phyloP scores from a whole-genome alignment of 2,888 invertebrate species.

The Tanaodytes sp. region DNA sequence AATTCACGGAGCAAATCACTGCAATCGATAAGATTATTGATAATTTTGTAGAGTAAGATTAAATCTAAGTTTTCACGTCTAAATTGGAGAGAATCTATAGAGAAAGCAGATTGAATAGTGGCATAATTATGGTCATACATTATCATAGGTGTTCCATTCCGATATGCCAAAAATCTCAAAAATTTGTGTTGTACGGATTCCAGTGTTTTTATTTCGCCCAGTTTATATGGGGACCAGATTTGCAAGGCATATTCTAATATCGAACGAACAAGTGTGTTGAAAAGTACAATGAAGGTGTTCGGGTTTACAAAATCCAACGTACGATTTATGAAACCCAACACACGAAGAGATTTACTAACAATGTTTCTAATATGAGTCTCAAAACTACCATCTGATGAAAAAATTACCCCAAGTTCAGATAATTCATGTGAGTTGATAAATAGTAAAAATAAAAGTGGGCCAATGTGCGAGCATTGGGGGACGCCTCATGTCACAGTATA shows the following conservation, averaged over 20 bases:
- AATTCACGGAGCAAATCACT: no score
- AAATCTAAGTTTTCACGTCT: no score
- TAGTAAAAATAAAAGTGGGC: no score
- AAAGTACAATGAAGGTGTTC: no score
- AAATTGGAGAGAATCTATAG: no score
- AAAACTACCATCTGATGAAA: background rate
- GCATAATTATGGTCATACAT: no score
- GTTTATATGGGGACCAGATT: background rate
- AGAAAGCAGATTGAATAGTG: no score
- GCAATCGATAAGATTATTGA: no score
- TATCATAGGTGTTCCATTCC: background rate
- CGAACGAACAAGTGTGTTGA: background rate
- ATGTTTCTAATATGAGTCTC: background rate
- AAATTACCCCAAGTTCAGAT: background rate
- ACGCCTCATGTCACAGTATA: no score
- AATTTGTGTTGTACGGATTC: background rate
- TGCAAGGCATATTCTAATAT: background rate
- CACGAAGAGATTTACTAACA: slow-evolving; percentile 1
- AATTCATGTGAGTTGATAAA: no score
- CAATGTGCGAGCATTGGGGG: no score
- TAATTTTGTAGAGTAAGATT: no score
- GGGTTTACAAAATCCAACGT: background rate
- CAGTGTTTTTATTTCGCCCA: background rate
- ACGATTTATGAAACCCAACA: slow-evolving; percentile 1
- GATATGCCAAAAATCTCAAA: background rate